These are phyloP conservation scores for Colinus virginianus DNA, from an alignment of 2,113 vertebrate species.

Conservation along the genomic window DNA sequence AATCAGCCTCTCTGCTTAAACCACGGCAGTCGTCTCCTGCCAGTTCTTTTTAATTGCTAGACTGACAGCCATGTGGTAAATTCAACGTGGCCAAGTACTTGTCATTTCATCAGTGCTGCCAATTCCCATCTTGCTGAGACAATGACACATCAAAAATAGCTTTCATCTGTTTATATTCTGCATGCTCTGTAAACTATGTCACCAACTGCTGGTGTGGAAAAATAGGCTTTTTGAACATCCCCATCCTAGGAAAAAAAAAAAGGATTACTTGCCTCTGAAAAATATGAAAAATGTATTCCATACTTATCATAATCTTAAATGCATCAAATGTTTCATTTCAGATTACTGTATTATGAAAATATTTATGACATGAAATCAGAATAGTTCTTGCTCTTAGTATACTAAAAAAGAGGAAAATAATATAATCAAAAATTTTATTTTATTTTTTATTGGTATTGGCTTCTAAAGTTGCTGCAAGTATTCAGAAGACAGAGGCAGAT, in stretches of 20 bases:
- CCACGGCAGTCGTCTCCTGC: constrained; percentile 41
- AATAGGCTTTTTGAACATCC: constrained; percentile 3
- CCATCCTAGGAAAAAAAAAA: not conserved
- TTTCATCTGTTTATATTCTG: constrained; percentile 69
- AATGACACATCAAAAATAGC: constrained; percentile 74
- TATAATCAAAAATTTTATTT: not conserved
- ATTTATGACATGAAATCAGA: not conserved
- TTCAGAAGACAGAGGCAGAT: not conserved
- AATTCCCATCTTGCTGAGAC: constrained; percentile 69
- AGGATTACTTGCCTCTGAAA: not conserved
- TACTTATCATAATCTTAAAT: constrained; percentile 20
- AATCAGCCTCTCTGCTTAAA: constrained; percentile 14
- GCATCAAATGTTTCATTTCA: not conserved
- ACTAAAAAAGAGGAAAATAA: not conserved
- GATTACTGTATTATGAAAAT: constrained; percentile 18
- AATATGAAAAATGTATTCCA: not conserved
- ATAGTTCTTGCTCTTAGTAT: not conserved
- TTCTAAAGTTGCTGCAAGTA: not conserved
- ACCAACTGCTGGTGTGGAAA: constrained; percentile 53
- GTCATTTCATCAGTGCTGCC: constrained; percentile 63
- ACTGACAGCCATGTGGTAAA: constrained; percentile 67
- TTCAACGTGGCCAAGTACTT: constrained; percentile 59
- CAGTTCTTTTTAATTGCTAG: constrained; percentile 69
- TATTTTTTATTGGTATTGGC: not conserved
- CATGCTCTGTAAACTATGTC: constrained; percentile 64